Conservation (phyloP, 2,113 vertebrate species). For the Pedionomus torquatus region DNA sequence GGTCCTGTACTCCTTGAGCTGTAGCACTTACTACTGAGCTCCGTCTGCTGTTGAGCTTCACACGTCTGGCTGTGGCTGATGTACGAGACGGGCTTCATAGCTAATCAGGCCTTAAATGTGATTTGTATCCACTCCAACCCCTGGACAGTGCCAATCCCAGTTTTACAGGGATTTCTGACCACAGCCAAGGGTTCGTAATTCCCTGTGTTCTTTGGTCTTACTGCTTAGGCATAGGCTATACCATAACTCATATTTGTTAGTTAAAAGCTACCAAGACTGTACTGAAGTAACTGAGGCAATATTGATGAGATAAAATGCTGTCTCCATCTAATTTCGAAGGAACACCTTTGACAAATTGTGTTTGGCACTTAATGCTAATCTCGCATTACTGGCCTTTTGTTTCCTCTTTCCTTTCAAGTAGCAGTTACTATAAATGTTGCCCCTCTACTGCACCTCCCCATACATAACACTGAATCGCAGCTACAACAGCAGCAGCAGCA, state of each 20-base stretch:
- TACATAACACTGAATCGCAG: neutral
- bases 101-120: neutral
- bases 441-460: neutral
- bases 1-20: neutral
- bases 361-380: neutral
- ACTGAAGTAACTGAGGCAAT: neutral
- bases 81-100: neutral
- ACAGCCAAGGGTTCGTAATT: neutral
- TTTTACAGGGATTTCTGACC: neutral
- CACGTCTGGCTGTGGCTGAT: neutral
- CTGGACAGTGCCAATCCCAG: neutral
- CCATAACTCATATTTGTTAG: neutral
- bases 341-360: neutral
- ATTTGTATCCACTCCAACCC: neutral
- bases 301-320: neutral
- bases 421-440: neutral
- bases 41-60: neutral
- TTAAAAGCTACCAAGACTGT: neutral
- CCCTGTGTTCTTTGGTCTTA: neutral
- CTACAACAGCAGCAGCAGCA: neutral
- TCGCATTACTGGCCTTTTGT: neutral
- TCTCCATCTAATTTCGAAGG: neutral
- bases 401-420: neutral
- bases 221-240: neutral
- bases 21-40: neutral